Base-by-base conservation (phyloP, 2,797 vertebrate genomes). In the Sylvilagus floridanus region DNA sequence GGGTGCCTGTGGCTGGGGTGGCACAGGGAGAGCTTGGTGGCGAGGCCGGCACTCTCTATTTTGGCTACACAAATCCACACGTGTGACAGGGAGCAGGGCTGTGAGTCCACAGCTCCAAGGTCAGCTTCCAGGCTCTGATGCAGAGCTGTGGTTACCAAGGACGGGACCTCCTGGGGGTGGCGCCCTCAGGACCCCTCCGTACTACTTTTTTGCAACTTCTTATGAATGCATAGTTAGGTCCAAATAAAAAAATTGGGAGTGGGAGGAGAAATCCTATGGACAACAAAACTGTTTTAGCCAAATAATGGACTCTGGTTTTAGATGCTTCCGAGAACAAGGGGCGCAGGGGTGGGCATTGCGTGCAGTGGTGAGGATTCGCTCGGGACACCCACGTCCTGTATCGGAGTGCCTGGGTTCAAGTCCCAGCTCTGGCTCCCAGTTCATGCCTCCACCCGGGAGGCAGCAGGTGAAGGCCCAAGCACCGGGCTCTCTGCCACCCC, bases 191-290 rank as follows among this genome's bases (percentile, higher is more conserved):
- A 47, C 22, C 24, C 83, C 68, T 37, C 62, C 72, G 7, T n/a
- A n/a, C 84, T 60, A 7, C 24, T 42, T 68, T 21, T 86, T 91
- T 71, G 42, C 50, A 72, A 26, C 63, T 52, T 76, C 73, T 76
- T 57, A 0, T 66, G 50, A 79, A 65, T 94, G 79, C 69, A 21
- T n/a, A 85, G 12, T 30, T 12, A 73, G 63, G 82, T 87, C 81
- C 76, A 54, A 84, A 54, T 93, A 72, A 69, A 96, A 81, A 62
- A 7, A n/a, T 50, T 57, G n/a, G 19, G 2, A 52, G 54, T 57
- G 16, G n/a, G 14, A 14, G 42, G 26, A 28, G 22, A 79, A 47
- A 54, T 73, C n/a, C 35, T 79, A 4, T 9, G 14, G 37, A 84
- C 54, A 54, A 28, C 54, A 60, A 78, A 91, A 47, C 60, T 32